phyloP scores from a whole-genome alignment of 92 coral and sea anemone species.

The Porites evermanni region DNA sequence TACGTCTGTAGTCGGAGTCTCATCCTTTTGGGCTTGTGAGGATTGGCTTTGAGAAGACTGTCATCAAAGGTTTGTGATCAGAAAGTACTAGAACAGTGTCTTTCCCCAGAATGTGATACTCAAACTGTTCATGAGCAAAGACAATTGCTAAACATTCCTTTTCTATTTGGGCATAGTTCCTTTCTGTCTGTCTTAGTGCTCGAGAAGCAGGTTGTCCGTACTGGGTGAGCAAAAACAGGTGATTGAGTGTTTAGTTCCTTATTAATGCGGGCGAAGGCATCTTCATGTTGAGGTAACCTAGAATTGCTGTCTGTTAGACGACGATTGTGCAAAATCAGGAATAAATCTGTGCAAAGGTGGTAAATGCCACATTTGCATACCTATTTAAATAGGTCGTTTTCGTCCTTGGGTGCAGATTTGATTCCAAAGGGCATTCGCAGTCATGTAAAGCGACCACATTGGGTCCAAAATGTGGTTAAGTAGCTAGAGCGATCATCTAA shows the following conservation, averaged over 20 bases:
- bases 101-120: constrained; percentile 52
- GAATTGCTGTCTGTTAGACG: too few species aligned
- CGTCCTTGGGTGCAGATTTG: constrained; percentile 59
- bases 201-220: constrained; percentile 28
- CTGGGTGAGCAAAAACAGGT: too few species aligned
- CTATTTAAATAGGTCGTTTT: constrained; percentile 47
- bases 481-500: constrained; percentile 56
- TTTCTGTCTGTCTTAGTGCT: constrained; percentile 7
- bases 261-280: constrained; percentile 49
- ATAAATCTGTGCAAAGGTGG: too few species aligned
- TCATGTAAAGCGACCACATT: too few species aligned
- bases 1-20: neutral
- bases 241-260: too few species aligned
- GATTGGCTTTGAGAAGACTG: constrained; percentile 54
- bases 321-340: too few species aligned
- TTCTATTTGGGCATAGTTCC: constrained; percentile 24
- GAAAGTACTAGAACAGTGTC: constrained; percentile 31
- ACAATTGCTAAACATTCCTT: constrained; percentile 46
- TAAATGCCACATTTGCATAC: too few species aligned
- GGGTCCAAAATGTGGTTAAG: constrained; percentile 43
- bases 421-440: constrained; percentile 57
- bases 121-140: constrained; percentile 62
- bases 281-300: constrained; percentile 68
- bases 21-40: constrained; percentile 41
- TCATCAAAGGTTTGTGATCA: constrained; percentile 35